Conservation (phyloP, 2,888 invertebrate genomes). For the Plagiodera versicolora region DNA sequence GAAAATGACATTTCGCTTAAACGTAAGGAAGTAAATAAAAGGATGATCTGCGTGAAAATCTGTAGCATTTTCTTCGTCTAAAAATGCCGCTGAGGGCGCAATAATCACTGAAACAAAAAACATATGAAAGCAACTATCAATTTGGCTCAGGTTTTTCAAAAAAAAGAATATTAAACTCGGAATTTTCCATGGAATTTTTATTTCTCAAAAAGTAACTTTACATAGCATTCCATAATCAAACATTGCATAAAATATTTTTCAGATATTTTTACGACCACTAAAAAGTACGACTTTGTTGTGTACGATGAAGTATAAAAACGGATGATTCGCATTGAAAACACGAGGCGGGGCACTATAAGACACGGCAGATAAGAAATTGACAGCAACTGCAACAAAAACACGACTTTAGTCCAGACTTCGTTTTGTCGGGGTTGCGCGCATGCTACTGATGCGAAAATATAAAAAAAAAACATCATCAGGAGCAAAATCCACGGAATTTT, state of each 20-base stretch:
- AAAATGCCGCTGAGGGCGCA: background rate
- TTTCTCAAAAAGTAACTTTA: too few species aligned
- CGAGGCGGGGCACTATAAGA: background rate
- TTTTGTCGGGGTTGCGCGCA: too few species aligned
- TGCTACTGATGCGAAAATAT: too few species aligned
- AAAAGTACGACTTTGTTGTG: conserved; percentile 23
- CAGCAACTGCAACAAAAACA: background rate
- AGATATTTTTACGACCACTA: too few species aligned
- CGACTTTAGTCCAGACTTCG: too few species aligned
- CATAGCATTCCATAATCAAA: too few species aligned
- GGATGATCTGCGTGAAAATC: conserved; percentile 5
- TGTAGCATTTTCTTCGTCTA: background rate
- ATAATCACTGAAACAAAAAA: background rate
- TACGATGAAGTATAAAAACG: conserved; percentile 27
- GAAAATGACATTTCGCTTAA: background rate
- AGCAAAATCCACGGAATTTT: too few species aligned
- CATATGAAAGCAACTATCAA: background rate
- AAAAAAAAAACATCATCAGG: background rate
- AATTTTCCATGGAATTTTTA: too few species aligned
- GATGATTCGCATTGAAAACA: conserved; percentile 23
- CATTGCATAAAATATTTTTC: too few species aligned
- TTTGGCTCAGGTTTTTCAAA: background rate
- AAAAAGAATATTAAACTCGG: background rate
- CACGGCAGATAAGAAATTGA: background rate
- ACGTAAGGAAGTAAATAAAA: background rate